phyloP scores from a whole-genome alignment of 2,888 invertebrate genomes.

The Silvanus unidentatus region DNA sequence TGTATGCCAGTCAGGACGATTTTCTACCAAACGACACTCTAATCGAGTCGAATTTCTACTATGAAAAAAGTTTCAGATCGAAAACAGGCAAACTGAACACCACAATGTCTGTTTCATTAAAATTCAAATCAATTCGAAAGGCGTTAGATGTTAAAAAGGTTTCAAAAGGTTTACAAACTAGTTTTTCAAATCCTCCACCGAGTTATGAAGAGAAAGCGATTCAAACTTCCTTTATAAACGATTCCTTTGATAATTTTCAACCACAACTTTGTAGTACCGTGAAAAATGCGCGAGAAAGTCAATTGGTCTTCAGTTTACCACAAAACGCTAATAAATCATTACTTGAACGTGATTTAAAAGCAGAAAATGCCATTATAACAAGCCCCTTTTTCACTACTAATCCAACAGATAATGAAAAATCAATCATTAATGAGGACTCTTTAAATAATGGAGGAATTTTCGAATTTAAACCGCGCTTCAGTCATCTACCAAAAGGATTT shows the following conservation, averaged over 20 bases:
- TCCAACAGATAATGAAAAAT: too few species aligned
- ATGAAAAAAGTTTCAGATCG: slow-evolving; percentile 24
- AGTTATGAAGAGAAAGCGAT: neutral
- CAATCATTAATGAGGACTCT: too few species aligned
- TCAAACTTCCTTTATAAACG: neutral
- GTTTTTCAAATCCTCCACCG: too few species aligned
- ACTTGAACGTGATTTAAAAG: slow-evolving; percentile 3
- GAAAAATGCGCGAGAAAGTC: too few species aligned
- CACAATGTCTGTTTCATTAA: slow-evolving; percentile 29
- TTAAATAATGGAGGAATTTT: too few species aligned
- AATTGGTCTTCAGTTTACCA: neutral
- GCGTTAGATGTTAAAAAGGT: neutral
- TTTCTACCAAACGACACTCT: slow-evolving; percentile 21
- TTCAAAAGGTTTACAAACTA: neutral
- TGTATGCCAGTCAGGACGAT: slow-evolving; percentile 19
- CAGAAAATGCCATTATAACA: too few species aligned
- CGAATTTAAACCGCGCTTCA: too few species aligned
- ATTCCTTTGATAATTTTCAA: too few species aligned
- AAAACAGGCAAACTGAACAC: slow-evolving; percentile 20
- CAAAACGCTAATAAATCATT: slow-evolving; percentile 15
- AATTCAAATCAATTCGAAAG: neutral
- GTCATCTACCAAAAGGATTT: slow-evolving; percentile 56
- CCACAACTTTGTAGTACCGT: too few species aligned
- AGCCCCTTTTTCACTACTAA: too few species aligned
- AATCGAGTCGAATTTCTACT: slow-evolving; percentile 27